These are phyloP conservation scores for Leuciscus idus DNA, from an alignment of 2,113 vertebrate genomes.

Conservation along the genomic window DNA sequence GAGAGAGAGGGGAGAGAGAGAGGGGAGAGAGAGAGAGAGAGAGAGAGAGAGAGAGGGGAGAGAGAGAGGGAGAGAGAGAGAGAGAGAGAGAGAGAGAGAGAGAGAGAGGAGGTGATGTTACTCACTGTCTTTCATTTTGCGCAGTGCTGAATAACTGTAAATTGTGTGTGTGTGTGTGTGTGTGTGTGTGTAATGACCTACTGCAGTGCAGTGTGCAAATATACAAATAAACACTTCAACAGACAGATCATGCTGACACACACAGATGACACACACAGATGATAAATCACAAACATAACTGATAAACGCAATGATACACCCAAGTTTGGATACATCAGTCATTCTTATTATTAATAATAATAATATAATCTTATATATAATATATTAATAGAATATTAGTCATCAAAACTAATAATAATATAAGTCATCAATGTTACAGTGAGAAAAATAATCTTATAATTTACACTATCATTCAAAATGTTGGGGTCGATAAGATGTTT, in stretches of 20 bases:
- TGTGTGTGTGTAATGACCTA: slow-evolving; percentile 19
- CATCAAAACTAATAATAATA: too few relatives aligned
- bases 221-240: slow-evolving; percentile 15
- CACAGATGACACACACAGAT: neutral
- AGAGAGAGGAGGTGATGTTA: neutral
- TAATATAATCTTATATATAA: neutral
- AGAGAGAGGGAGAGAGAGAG: too few relatives aligned
- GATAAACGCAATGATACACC: neutral
- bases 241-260: neutral
- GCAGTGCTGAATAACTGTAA: slow-evolving; percentile 39
- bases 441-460: too few relatives aligned
- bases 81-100: slow-evolving; percentile 47
- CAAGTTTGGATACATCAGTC: neutral
- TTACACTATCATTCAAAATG: too few relatives aligned
- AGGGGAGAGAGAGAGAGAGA: slow-evolving; percentile 11
- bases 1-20: too few relatives aligned
- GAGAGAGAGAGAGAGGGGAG: slow-evolving; percentile 58
- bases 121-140: slow-evolving; percentile 28
- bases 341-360: neutral
- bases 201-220: slow-evolving; percentile 9
- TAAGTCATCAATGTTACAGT: too few relatives aligned
- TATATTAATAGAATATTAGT: too few relatives aligned
- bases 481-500: too few relatives aligned
- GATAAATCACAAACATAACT: neutral
- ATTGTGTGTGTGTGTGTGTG: neutral